Evolutionary conservation across 1,140 invertebrate genomes (phyloP), one percentile per base, ranked within the genome.

Genomic region (Hormaphis cornu): DNA sequence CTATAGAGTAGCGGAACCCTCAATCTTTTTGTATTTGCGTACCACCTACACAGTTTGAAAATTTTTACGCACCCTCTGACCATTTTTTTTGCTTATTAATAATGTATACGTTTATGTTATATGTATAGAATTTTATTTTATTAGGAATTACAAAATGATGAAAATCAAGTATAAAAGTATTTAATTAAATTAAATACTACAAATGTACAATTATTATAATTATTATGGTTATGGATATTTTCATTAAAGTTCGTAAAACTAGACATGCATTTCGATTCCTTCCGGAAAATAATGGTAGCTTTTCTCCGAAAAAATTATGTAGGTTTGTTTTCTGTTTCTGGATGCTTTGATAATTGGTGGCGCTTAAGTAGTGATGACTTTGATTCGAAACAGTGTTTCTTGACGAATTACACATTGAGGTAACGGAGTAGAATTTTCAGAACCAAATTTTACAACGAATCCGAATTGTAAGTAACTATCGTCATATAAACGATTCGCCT

Each of bases 321-420:
- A 35, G 73, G 69, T 59, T 66, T 69, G 44, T 70, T 52, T 54
- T 26, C 69, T 3, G 37, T 66, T 66, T 72, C 71, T 12, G 70
- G 56, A 75, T 75, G 72, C 37, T 52, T 63, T 1, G 74, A 71
- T 44, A 72, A 37, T 37, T 72, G 54, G 69, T 75, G 73, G 54
- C 71, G 63, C 71, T 72, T 40, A 56, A 75, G 73, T 42, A 72
- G 72, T 28, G 70, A 69, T 48, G 71, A 70, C 37, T 33, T 40
- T 61, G 22, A 61, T 44, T 61, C 56, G 35, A 73, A 70, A n/a
- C n/a, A 75, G 70, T 72, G 72, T 71, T 35, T 63, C 70, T 70
- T 58, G 40, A 58, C 69, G 72, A 66, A 75, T 70, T 20, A 75
- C 74, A 70, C 74, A 74, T 37, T 73, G 74, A 2, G 72, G 71